Percentiles rank a stretch among this genome's conserved stretches.
Evolutionary conservation across 2,888 invertebrate species (phyloP).

Genomic region (Diarsia dahlii): DNA sequence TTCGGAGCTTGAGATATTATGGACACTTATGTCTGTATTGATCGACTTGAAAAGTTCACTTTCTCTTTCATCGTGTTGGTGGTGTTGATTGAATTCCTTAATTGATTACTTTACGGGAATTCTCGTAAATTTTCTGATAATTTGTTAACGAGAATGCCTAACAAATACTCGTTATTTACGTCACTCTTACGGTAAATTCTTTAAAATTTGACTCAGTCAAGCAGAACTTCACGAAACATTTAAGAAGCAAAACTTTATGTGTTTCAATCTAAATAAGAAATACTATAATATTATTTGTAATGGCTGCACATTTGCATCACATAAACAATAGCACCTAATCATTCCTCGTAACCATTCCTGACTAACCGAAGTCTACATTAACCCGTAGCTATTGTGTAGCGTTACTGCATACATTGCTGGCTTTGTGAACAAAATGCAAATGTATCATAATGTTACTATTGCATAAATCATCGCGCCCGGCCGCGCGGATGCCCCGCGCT

Average conservation of each 20-base stretch:
- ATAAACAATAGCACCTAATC: conserved; percentile 71
- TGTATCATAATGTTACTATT: conserved; percentile 79
- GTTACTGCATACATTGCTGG: conserved; percentile 69
- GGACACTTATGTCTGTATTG: conserved; percentile 10
- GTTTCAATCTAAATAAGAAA: conserved; percentile 64
- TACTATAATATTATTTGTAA: conserved; percentile 65
- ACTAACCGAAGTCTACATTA: conserved; percentile 69
- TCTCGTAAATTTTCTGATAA: background rate
- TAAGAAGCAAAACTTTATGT: conserved; percentile 41
- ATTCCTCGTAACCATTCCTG: conserved; percentile 67
- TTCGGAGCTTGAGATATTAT: conserved; percentile 13
- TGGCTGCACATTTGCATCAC: conserved; percentile 66
- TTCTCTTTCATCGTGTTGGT: conserved; percentile 1
- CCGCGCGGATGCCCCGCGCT: conserved; percentile 77
- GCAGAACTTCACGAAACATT: conserved; percentile 15
- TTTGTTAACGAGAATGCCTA: background rate
- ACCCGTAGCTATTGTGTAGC: conserved; percentile 68
- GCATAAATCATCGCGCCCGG: conserved; percentile 78
- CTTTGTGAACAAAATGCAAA: conserved; percentile 82
- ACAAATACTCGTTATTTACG: background rate
- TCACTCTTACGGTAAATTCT: background rate
- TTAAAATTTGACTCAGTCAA: conserved; percentile 11
- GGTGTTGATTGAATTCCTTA: conserved; percentile 12
- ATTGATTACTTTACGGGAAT: background rate
- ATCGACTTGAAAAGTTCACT: conserved; percentile 28